phyloP scores from a whole-genome alignment of 2,888 invertebrate genomes.

The Lutraria lutraria region DNA sequence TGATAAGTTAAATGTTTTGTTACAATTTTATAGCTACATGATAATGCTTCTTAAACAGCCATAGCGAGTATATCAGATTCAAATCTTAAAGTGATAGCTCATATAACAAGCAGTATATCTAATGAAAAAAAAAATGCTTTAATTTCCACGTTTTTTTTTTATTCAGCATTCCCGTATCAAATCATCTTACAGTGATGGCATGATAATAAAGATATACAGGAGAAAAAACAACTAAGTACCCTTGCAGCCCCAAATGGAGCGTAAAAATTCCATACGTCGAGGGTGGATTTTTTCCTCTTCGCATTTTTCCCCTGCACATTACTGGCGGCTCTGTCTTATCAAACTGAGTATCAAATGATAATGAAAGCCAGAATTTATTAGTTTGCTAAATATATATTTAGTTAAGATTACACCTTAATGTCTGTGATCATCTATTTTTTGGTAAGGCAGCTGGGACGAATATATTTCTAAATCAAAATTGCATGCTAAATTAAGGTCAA shows the following conservation, averaged over 20 bases:
- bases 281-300: not conserved
- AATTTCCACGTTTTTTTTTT: constrained; percentile 21
- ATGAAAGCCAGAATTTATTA: constrained; percentile 35
- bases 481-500: constrained; percentile 18
- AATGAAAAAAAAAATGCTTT: constrained; percentile 17
- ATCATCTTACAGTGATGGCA: constrained; percentile 26
- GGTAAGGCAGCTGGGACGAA: not conserved
- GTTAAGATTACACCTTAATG: constrained; percentile 17
- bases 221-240: not conserved
- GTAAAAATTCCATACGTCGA: constrained; percentile 26
- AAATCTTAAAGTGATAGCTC: not conserved
- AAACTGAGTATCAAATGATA: constrained; percentile 29
- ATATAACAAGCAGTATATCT: constrained; percentile 21
- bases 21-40: constrained; percentile 30
- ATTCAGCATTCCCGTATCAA: constrained; percentile 21
- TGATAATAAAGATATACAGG: constrained; percentile 26
- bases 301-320: not conserved
- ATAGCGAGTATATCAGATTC: not conserved
- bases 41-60: constrained; percentile 28
- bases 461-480: constrained; percentile 1
- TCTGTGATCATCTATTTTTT: constrained; percentile 12
- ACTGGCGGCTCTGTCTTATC: constrained; percentile 36
- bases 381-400: constrained; percentile 32
- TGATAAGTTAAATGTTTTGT: constrained; percentile 46
- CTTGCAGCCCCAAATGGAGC: constrained; percentile 28